Percentiles rank a stretch among this genome's conserved stretches.
Evolutionary conservation across 2,888 invertebrate species (phyloP).

Genomic region (Dendrolimus pini): DNA sequence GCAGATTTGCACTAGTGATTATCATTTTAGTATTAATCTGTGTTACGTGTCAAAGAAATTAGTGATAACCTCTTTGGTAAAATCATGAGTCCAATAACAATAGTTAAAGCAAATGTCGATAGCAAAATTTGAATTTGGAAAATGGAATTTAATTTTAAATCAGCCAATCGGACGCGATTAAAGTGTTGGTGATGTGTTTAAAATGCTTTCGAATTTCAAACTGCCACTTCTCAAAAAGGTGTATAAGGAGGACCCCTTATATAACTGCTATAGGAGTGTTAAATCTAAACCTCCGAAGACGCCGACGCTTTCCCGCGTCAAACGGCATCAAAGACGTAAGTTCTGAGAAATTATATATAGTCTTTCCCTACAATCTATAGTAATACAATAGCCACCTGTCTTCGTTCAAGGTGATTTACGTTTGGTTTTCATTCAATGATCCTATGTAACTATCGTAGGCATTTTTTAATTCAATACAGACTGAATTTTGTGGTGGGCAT

Average conservation of each 20-base stretch:
- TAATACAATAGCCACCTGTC: too few species aligned
- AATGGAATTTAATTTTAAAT: slow-evolving; percentile 2
- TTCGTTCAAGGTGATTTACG: too few species aligned
- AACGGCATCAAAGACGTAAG: slow-evolving; percentile 71
- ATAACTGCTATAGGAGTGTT: slow-evolving; percentile 59
- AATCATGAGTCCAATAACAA: not conserved
- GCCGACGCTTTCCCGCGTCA: slow-evolving; percentile 67
- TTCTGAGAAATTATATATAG: slow-evolving; percentile 20
- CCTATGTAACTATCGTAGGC: too few species aligned
- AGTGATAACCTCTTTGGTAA: too few species aligned
- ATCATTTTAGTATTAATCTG: too few species aligned
- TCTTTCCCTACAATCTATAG: not conserved
- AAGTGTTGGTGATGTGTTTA: slow-evolving; percentile 24
- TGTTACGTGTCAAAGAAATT: too few species aligned
- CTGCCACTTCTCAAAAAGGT: slow-evolving; percentile 64
- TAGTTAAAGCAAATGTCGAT: slow-evolving; percentile 1
- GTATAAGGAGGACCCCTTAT: slow-evolving; percentile 66
- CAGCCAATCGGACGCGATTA: slow-evolving; percentile 16
- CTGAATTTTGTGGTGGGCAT: too few species aligned
- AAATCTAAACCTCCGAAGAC: slow-evolving; percentile 77
- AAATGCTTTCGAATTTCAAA: slow-evolving; percentile 78
- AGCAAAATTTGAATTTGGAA: not conserved
- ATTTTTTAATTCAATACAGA: too few species aligned
- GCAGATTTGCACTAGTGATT: too few species aligned
- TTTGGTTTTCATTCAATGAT: too few species aligned